Evolutionary conservation across 2,797 vertebrate genomes (phyloP).

Genomic region (Austrolebias charrua): DNA sequence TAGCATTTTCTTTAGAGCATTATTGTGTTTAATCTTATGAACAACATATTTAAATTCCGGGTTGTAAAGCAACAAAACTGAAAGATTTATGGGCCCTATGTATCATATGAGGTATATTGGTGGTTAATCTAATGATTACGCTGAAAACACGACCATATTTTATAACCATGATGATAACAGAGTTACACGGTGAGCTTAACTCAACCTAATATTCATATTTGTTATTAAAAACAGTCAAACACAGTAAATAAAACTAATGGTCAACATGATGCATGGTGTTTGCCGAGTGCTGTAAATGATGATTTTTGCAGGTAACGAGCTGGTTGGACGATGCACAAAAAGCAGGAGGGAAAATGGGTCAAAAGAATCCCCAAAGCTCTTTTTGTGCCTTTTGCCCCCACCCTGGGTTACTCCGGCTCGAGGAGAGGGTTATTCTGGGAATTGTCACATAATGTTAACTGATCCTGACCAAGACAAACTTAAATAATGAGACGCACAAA

Average conservation of each 20-base stretch:
- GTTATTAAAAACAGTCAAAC: not conserved
- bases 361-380: slow-evolving; percentile 22
- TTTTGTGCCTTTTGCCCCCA: slow-evolving; percentile 18
- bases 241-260: no score
- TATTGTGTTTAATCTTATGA: no score
- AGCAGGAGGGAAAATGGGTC: slow-evolving; percentile 22
- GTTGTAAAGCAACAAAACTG: no score
- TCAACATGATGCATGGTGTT: not conserved
- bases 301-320: slow-evolving; percentile 17
- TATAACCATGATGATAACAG: no score
- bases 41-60: no score
- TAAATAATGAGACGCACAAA: slow-evolving; percentile 21
- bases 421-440: slow-evolving; percentile 35
- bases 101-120: no score
- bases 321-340: slow-evolving; percentile 9
- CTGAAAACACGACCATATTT: no score
- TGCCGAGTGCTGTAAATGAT: not conserved
- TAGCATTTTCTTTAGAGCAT: no score
- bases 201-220: no score
- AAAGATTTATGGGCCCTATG: no score
- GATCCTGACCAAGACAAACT: slow-evolving; percentile 27
- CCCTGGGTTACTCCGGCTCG: slow-evolving; percentile 18
- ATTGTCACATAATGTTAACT: slow-evolving; percentile 45
- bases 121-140: no score
- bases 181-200: no score